Conservation (phyloP, 1,140 invertebrate genomes). For the Microvelia longipes region DNA sequence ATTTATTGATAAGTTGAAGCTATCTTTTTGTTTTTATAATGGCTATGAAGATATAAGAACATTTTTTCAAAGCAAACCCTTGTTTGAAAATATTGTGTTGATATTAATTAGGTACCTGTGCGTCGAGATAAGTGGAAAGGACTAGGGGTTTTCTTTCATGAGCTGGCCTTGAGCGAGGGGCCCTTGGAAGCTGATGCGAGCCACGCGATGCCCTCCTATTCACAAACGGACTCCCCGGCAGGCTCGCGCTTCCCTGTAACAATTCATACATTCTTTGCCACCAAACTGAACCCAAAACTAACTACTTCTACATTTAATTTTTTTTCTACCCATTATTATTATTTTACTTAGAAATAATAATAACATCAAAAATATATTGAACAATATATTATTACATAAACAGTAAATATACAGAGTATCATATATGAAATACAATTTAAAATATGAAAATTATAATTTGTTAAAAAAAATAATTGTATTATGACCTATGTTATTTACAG, state of each 20-base stretch:
- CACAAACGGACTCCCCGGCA: slow-evolving; percentile 92
- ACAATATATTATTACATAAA: no score
- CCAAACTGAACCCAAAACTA: slow-evolving; percentile 4
- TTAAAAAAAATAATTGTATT: no score
- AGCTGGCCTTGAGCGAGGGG: slow-evolving; percentile 50
- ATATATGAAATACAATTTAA: no score
- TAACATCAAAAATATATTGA: no score
- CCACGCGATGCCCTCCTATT: slow-evolving; percentile 70
- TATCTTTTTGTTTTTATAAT: no score
- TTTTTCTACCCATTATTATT: no score
- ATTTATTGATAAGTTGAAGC: no score
- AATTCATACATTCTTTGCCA: slow-evolving; percentile 2
- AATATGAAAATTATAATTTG: no score
- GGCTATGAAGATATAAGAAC: no score
- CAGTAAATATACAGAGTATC: no score
- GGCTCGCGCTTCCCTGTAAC: slow-evolving; percentile 80
- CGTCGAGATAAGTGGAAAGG: slow-evolving; percentile 84
- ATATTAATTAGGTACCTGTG: slow-evolving; percentile 30
- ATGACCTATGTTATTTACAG: no score
- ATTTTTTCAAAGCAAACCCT: neutral
- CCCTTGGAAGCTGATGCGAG: slow-evolving; percentile 77
- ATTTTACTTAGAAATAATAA: no score
- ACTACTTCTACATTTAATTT: neutral
- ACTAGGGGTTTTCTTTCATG: slow-evolving; percentile 85
- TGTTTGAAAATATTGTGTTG: neutral